Evolutionary conservation across 2,113 vertebrate species (phyloP), one percentile per base, ranked within the genome.

Genomic region (Dolichotis patagonum): DNA sequence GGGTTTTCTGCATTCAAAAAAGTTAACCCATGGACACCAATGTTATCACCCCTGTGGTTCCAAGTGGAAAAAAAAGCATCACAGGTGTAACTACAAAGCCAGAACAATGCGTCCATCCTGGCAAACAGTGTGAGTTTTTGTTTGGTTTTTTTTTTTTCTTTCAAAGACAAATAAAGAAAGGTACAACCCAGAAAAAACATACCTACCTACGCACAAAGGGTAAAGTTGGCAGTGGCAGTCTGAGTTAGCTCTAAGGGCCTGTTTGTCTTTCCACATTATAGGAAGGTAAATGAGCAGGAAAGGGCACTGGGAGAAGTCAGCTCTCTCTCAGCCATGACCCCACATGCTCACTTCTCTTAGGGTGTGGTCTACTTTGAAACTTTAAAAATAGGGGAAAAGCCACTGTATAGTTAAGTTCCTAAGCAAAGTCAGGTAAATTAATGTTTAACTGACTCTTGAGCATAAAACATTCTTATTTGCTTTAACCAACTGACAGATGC

Each of bases 181-280:
- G 58, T 82, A 85, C 41, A 67, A 81, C 80, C 86, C 73, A 95
- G 95, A 85, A 96, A 84, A 88, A 82, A 93, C 54, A 38, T 5
- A 65, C 81, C 88, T 71, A 60, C 73, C 95, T 97, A 89, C 28
- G 7, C 82, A 97, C 82, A 89, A 96, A 94, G 82, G 41, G 35
- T 43, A 82, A 71, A 88, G 87, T n/a, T 94, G 95, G 95, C 86
- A 83, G 82, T 28, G 5, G 2, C 1, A 7, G 63, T 8, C 14
- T 1, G 41, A 92, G 71, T 80, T 81, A 54, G 71, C 54, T 77
- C 90, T 52, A 77, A 75, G 73, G 77, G 35, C 78, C 56, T 63
- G 28, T 97, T 95, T 97, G 94, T 95, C 85, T 97, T 97, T 96
- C 97, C 96, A 75, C 35, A 77, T 85, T 65, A 54, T 13, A 92